Base-by-base conservation (phyloP, 1,140 invertebrate genomes). In the Heliconius eleuchia region DNA sequence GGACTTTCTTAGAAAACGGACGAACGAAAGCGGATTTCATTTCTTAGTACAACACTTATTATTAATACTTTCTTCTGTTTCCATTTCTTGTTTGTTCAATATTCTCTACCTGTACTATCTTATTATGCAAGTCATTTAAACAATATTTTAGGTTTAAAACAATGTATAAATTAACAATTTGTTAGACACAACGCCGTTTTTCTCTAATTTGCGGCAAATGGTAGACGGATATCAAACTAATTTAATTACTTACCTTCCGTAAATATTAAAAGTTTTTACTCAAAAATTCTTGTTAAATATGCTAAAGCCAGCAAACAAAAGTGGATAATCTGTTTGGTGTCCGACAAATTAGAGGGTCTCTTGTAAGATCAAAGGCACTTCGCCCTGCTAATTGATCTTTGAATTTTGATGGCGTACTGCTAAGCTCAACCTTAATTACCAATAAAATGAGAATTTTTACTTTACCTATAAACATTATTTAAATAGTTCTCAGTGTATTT, bases 301-400 rank as follows among this genome's bases (percentile, higher is more conserved):
- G 89, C 90, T 87, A 88, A 91, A 90, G 84, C 85, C 82, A 84
- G 85, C 83, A 82, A 89, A 89, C 85, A 91, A 90, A 91, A 93
- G 89, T 89, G 89, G 88, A 88, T 92, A 92, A 91, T 91, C 87
- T 90, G 85, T 89, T 88, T 87, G 86, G 84, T 85, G 87, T 90
- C 88, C 85, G 81, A 88, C 82, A 85, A 89, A 88, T 91, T 89
- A 91, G 91, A 90, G 88, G 85, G 85, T 82, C 84, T 84, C 88
- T 86, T 87, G 80, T 77, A 80, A 89, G 90, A 92, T 92, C 87
- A 92, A 93, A 92, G 85, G 82, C 83, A 87, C 86, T 84, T 83
- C 79, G 80, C 82, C 83, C 83, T 80, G 76, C 86, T 91, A 91
- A 92, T 92, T 90, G 88, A 88, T 89, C 86, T 91, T 88, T 88